These are phyloP conservation scores for Diabrotica virgifera DNA, from an alignment of 1,140 invertebrate species.

Conservation along the genomic window DNA sequence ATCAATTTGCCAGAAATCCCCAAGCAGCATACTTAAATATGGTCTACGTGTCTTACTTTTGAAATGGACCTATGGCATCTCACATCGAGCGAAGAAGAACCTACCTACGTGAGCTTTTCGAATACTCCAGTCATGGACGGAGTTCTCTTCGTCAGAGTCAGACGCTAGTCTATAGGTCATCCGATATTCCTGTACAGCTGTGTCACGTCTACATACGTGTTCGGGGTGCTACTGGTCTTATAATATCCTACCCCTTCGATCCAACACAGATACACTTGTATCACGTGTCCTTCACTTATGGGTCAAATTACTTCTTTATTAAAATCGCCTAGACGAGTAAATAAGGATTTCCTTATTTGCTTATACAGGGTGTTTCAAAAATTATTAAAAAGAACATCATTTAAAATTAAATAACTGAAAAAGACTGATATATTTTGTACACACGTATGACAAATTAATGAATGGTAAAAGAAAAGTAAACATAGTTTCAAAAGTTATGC, in stretches of 20 bases:
- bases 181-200: slow-evolving; percentile 44
- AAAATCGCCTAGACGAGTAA: not conserved
- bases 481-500: too few relatives aligned
- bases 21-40: slow-evolving; percentile 8
- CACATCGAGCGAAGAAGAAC: slow-evolving; percentile 5
- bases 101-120: slow-evolving; percentile 32
- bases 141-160: slow-evolving; percentile 34
- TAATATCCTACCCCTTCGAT: slow-evolving; percentile 32
- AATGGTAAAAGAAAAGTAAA: too few relatives aligned
- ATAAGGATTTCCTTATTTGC: too few relatives aligned
- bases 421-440: too few relatives aligned
- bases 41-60: slow-evolving; percentile 14
- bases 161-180: slow-evolving; percentile 43
- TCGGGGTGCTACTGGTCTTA: slow-evolving; percentile 44
- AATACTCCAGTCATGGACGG: slow-evolving; percentile 39
- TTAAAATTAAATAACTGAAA: too few relatives aligned
- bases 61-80: slow-evolving; percentile 7
- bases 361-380: too few relatives aligned
- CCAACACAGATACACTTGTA: slow-evolving; percentile 8
- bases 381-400: too few relatives aligned
- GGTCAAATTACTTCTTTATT: slow-evolving; percentile 1
- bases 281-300: slow-evolving; percentile 14
- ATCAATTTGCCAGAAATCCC: not conserved
- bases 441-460: too few relatives aligned
- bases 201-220: slow-evolving; percentile 47